phyloP scores from a whole-genome alignment of 1,140 invertebrate genomes.

The Drosophila baimaii region DNA sequence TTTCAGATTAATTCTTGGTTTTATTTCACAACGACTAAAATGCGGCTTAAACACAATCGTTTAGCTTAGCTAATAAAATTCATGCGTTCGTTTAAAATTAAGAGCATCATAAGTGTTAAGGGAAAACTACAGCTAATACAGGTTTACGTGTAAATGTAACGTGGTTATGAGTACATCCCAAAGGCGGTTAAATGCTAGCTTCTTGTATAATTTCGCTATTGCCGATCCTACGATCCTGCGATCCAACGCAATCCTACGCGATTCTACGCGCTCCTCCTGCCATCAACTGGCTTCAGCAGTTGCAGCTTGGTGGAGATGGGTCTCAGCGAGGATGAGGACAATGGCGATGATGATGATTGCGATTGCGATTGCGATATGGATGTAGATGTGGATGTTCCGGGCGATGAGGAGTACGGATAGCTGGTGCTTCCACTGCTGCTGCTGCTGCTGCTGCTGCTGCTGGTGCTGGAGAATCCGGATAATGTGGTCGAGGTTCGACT shows the following conservation, averaged over 20 bases:
- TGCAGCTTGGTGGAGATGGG: slow-evolving; percentile 81
- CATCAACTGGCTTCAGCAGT: slow-evolving; percentile 56
- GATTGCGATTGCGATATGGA: slow-evolving; percentile 10
- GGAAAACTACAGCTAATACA: slow-evolving; percentile 66
- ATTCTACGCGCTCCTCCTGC: slow-evolving; percentile 44
- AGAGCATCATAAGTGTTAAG: slow-evolving; percentile 68
- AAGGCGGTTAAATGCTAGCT: slow-evolving; percentile 64
- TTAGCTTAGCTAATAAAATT: slow-evolving; percentile 73
- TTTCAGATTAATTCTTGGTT: slow-evolving; percentile 47
- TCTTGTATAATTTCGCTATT: slow-evolving; percentile 73
- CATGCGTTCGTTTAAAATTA: slow-evolving; percentile 67
- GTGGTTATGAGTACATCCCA: slow-evolving; percentile 60
- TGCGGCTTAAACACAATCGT: slow-evolving; percentile 69
- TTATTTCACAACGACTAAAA: slow-evolving; percentile 80
- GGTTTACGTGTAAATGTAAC: slow-evolving; percentile 54
- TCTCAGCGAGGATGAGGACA: slow-evolving; percentile 64
- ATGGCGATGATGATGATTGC: slow-evolving; percentile 45
- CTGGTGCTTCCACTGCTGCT: slow-evolving; percentile 28
- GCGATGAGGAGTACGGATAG: slow-evolving; percentile 24
- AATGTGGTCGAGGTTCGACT: slow-evolving; percentile 30
- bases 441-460: slow-evolving; percentile 13
- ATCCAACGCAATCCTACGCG: slow-evolving; percentile 47
- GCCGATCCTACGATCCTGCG: slow-evolving; percentile 20
- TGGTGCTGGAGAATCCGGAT: slow-evolving; percentile 20
- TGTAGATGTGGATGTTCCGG: slow-evolving; percentile 21